These are phyloP conservation scores for Crocallis elinguaria DNA, from an alignment of 2,888 invertebrate species.

Conservation along the genomic window DNA sequence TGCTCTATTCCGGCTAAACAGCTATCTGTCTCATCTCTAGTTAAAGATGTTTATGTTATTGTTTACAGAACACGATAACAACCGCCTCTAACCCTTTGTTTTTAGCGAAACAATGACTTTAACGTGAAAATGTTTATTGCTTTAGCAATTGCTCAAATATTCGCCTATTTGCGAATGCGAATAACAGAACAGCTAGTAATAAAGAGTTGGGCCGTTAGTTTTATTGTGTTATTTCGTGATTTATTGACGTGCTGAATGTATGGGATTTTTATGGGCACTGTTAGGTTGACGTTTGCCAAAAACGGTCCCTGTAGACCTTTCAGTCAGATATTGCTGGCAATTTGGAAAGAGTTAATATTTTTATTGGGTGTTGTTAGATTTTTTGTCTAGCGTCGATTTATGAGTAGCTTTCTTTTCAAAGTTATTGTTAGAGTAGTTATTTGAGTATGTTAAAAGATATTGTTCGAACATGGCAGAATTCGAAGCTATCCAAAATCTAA, in stretches of 20 bases:
- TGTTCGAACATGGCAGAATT: too few relatives aligned
- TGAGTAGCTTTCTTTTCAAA: neutral
- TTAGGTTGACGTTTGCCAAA: conserved; percentile 24
- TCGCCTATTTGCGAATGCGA: conserved; percentile 19
- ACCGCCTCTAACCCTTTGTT: conserved; percentile 61
- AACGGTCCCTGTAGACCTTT: conserved; percentile 22
- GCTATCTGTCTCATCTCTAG: conserved; percentile 13
- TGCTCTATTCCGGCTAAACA: conserved; percentile 1
- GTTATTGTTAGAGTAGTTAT: neutral
- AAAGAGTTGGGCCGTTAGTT: conserved; percentile 41
- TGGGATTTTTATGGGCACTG: conserved; percentile 24
- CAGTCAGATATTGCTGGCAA: conserved; percentile 19
- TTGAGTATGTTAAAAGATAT: too few relatives aligned
- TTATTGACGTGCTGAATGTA: conserved; percentile 28
- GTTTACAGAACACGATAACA: conserved; percentile 51
- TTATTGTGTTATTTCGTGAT: conserved; percentile 33
- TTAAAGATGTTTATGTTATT: conserved; percentile 57
- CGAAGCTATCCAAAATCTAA: too few relatives aligned
- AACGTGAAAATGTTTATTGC: conserved; percentile 60
- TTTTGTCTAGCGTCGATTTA: neutral
- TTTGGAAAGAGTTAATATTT: conserved; percentile 16
- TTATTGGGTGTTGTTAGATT: conserved; percentile 1
- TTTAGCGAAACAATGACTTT: conserved; percentile 53
- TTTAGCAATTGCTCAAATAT: conserved; percentile 32
- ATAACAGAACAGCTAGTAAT: conserved; percentile 32